Conservation (phyloP, 2,113 vertebrate genomes). For the Xenopus laevis region DNA sequence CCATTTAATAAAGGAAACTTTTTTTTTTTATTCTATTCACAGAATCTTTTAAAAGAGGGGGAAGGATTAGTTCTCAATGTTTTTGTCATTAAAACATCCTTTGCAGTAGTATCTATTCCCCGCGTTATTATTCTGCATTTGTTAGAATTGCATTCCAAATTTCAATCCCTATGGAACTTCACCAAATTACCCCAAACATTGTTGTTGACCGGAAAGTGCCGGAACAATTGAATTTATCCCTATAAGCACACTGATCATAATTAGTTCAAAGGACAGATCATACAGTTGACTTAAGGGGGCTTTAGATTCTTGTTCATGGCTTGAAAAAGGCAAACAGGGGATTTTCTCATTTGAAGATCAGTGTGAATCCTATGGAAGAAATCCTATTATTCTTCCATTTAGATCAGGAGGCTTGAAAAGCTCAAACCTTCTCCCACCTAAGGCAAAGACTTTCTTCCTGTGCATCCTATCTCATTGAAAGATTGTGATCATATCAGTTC, state of each 20-base stretch:
- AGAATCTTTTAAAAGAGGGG: no score
- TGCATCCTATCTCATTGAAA: constrained; percentile 36
- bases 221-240: constrained; percentile 55
- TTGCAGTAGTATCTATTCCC: no score
- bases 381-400: constrained; percentile 76
- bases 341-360: constrained; percentile 71
- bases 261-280: constrained; percentile 67
- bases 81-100: no score
- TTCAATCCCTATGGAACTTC: not conserved
- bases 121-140: no score
- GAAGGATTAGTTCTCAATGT: no score
- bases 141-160: no score
- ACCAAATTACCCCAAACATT: constrained; percentile 40
- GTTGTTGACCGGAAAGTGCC: constrained; percentile 47
- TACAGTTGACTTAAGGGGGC: constrained; percentile 60
- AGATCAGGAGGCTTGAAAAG: constrained; percentile 62
- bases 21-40: no score
- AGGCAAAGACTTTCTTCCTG: constrained; percentile 63
- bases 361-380: constrained; percentile 71
- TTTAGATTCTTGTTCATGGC: constrained; percentile 69
- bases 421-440: constrained; percentile 64
- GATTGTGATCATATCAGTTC: constrained; percentile 32
- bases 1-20: no score
- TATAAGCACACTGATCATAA: constrained; percentile 66
- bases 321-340: constrained; percentile 66